Percentiles rank a stretch among this genome's conserved stretches.
Conservation (phyloP, 2,113 vertebrate species). For the Vulpes lagopus region DNA sequence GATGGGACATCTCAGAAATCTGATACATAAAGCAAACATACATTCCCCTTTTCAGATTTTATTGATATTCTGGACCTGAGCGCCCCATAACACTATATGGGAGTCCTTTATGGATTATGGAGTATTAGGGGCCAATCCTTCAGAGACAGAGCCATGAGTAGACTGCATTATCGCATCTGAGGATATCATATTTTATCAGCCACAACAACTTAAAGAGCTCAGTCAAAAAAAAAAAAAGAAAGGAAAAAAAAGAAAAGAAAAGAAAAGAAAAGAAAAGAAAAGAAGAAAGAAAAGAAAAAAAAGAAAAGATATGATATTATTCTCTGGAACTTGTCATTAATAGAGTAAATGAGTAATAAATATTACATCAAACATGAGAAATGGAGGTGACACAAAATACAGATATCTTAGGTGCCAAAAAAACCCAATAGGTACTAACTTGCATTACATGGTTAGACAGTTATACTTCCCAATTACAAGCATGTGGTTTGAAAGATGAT, state of each 20-base stretch:
- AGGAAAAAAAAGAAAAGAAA: neutral
- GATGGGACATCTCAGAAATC: slow-evolving; percentile 37
- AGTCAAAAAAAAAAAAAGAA: neutral
- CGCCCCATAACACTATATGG: neutral
- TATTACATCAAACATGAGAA: neutral
- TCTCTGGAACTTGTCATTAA: neutral
- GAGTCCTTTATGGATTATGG: slow-evolving; percentile 26
- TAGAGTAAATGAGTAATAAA: neutral
- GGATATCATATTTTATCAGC: neutral
- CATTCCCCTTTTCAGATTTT: slow-evolving; percentile 20
- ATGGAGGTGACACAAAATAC: neutral
- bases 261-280: neutral
- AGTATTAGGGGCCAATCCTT: neutral
- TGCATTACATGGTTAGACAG: neutral
- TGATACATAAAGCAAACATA: slow-evolving; percentile 47
- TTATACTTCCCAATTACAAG: neutral
- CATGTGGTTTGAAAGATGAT: neutral
- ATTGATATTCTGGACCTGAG: slow-evolving; percentile 35
- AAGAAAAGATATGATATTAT: neutral
- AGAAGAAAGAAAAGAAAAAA: neutral
- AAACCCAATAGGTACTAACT: neutral
- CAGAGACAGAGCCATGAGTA: neutral
- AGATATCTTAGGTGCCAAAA: neutral
- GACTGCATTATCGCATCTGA: neutral
- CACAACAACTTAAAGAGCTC: neutral